Evolutionary conservation across 2,888 invertebrate genomes (phyloP).

Genomic region (Tridacna gigas): DNA sequence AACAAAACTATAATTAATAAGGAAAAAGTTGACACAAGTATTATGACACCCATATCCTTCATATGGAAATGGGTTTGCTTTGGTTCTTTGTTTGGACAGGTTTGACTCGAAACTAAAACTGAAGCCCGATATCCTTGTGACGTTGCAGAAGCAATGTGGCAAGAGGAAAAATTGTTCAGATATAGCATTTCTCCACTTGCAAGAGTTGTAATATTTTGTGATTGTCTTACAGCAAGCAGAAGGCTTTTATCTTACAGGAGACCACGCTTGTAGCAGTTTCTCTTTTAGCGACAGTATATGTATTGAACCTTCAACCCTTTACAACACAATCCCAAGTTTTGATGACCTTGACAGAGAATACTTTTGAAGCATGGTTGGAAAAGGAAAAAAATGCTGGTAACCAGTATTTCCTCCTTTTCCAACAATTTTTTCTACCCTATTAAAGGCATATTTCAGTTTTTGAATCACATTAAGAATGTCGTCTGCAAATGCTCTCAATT

Average conservation of each 20-base stretch:
- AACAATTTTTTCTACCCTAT: neutral
- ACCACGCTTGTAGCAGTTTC: no score
- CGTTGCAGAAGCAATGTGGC: neutral
- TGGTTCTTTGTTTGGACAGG: neutral
- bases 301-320: no score
- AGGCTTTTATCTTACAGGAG: no score
- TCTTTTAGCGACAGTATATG: no score
- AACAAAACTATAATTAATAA: constrained; percentile 27
- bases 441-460: neutral
- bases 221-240: no score
- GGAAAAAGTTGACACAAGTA: constrained; percentile 27
- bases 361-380: no score
- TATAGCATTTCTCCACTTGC: neutral
- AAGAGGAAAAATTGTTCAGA: neutral
- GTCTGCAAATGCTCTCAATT: no score
- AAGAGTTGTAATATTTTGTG: neutral
- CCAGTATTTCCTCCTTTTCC: neutral
- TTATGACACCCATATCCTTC: constrained; percentile 1
- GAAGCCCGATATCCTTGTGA: neutral
- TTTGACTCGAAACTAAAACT: neutral
- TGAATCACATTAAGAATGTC: neutral
- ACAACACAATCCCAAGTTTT: no score
- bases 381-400: no score
- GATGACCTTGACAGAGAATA: no score
- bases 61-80: no score